phyloP scores from a whole-genome alignment of 1,140 invertebrate species.

The Magallana angulata region DNA sequence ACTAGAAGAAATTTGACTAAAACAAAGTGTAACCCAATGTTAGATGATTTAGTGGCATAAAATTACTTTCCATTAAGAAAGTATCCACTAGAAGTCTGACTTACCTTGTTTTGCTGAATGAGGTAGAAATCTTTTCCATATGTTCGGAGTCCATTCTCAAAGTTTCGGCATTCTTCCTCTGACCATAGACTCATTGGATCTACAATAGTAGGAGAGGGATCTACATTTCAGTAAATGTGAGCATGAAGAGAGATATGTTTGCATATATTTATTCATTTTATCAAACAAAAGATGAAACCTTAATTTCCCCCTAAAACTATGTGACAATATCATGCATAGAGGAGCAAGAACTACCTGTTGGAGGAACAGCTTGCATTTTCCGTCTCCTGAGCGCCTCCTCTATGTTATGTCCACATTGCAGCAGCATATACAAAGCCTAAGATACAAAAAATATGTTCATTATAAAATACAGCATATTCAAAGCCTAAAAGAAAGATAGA shows the following conservation, averaged over 20 bases:
- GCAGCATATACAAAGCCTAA: conserved; percentile 92
- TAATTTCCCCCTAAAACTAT: no score
- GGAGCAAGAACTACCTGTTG: conserved; percentile 78
- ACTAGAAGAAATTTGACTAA: no score
- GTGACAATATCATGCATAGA: no score
- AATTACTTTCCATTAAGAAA: no score
- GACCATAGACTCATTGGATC: conserved; percentile 90
- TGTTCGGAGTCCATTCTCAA: conserved; percentile 94
- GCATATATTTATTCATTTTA: no score
- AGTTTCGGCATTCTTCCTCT: conserved; percentile 97
- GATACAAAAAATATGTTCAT: conserved; percentile 43
- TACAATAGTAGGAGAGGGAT: conserved; percentile 36
- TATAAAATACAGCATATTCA: no score
- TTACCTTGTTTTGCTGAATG: conserved; percentile 95
- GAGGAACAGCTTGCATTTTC: conserved; percentile 87
- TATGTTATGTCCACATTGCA: conserved; percentile 96
- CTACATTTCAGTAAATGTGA: no score
- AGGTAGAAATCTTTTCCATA: conserved; percentile 98
- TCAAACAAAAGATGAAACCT: no score
- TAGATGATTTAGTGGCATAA: no score
- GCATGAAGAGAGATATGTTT: no score
- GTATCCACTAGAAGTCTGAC: not conserved
- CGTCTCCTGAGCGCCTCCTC: conserved; percentile 92
- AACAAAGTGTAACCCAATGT: no score
- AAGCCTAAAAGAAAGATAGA: no score